These are phyloP conservation scores for Drosophila emarginata DNA, from an alignment of 2,888 invertebrate species.

Conservation along the genomic window DNA sequence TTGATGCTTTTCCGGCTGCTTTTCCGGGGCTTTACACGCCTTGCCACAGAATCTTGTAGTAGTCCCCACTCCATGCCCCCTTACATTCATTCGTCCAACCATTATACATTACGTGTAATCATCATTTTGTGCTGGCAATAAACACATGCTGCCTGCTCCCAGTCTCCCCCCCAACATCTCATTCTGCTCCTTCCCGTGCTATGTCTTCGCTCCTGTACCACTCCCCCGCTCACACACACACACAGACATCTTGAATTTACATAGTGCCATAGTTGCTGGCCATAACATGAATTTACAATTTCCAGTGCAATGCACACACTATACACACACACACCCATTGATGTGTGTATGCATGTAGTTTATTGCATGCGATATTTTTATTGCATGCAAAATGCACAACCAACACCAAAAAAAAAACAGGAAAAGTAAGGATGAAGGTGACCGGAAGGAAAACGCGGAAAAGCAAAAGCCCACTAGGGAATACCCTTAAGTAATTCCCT, in stretches of 20 bases:
- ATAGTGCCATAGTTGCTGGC: slow-evolving; percentile 43
- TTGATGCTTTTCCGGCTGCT: slow-evolving; percentile 67
- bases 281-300: slow-evolving; percentile 72
- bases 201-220: background rate
- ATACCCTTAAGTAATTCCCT: background rate
- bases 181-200: background rate
- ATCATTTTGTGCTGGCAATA: slow-evolving; percentile 75
- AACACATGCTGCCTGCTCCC: slow-evolving; percentile 67
- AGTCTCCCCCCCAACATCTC: slow-evolving; percentile 10
- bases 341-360: slow-evolving; percentile 30
- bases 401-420: slow-evolving; percentile 27
- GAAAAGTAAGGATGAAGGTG: background rate
- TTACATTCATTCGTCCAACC: slow-evolving; percentile 39
- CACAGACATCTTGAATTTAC: slow-evolving; percentile 33
- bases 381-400: slow-evolving; percentile 65
- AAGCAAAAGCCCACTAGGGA: slow-evolving; percentile 12
- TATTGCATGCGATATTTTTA: slow-evolving; percentile 73
- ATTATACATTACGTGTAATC: slow-evolving; percentile 72
- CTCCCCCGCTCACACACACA: slow-evolving; percentile 2
- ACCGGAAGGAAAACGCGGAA: background rate
- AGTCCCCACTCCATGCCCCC: background rate
- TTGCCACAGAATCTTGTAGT: slow-evolving; percentile 19
- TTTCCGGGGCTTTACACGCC: slow-evolving; percentile 59
- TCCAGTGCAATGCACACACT: slow-evolving; percentile 62
- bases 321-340: slow-evolving; percentile 34